Conservation (phyloP, 2,113 vertebrate genomes). For the Etia nguti region DNA sequence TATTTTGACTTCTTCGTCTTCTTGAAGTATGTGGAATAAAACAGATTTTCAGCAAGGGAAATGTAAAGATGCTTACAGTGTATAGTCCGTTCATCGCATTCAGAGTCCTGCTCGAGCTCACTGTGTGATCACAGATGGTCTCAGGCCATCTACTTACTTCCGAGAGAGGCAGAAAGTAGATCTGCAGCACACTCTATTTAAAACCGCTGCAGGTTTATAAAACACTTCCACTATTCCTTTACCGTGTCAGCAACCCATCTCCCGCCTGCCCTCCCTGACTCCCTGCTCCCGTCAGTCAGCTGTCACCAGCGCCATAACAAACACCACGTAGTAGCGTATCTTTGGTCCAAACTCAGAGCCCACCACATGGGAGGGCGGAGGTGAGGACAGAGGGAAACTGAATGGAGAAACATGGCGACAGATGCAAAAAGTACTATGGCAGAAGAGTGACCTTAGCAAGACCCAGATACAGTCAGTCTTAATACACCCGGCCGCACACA, state of each 20-base stretch:
- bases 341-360: background rate
- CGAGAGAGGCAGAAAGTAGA: background rate
- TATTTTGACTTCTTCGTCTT: background rate
- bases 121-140: background rate
- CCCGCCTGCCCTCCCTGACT: constrained; percentile 4
- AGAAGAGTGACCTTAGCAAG: background rate
- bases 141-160: background rate
- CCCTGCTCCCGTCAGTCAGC: constrained; percentile 15
- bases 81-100: background rate
- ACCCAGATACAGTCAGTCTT: background rate
- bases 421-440: constrained; percentile 6
- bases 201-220: background rate
- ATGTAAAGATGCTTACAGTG: background rate
- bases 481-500: background rate
- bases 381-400: background rate
- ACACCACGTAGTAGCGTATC: background rate
- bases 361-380: background rate
- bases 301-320: background rate
- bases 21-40: background rate
- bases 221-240: background rate
- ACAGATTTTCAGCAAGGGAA: background rate
- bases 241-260: constrained; percentile 16
- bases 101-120: background rate
- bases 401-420: background rate
- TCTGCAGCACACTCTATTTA: background rate